Evolutionary conservation across 35 echinoderm and acorn worm genomes (phyloP).

Genomic region (Ophiothrix spiculata): DNA sequence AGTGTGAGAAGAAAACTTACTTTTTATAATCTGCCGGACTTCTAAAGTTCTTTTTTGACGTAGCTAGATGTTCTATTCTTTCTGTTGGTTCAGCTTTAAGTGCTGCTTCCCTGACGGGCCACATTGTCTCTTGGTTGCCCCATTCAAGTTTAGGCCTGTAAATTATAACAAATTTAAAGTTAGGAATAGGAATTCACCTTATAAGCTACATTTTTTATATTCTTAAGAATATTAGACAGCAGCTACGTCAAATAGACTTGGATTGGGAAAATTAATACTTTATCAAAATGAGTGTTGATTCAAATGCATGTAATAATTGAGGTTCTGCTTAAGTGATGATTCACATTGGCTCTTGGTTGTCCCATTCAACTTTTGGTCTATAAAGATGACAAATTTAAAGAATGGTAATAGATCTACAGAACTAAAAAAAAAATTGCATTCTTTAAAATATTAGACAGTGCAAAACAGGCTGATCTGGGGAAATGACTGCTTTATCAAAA

Average conservation of each 20-base stretch:
- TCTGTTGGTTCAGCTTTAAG: conserved; percentile 56
- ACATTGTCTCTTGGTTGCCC: conserved; percentile 97
- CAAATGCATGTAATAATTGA: background rate
- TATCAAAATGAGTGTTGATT: background rate
- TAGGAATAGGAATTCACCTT: background rate
- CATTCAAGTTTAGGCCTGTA: conserved; percentile 90
- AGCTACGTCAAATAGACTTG: background rate
- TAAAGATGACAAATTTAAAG: no score
- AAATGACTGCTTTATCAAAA: background rate
- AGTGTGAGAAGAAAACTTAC: conserved; percentile 24
- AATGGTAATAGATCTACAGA: no score
- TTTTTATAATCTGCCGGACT: conserved; percentile 69
- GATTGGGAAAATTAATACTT: background rate
- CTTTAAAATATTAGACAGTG: no score
- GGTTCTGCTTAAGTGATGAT: background rate
- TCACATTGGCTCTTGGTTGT: no score
- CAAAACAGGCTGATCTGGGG: background rate
- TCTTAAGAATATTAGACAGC: background rate
- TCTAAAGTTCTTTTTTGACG: conserved; percentile 94
- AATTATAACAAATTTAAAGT: background rate
- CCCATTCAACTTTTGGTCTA: no score
- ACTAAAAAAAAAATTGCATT: no score
- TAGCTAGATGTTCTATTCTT: conserved; percentile 65
- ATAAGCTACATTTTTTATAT: background rate
- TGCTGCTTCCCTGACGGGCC: conserved; percentile 80